Evolutionary conservation across 2,113 vertebrate species (phyloP), one percentile per base, ranked within the genome.

Genomic region (Tapirus terrestris): DNA sequence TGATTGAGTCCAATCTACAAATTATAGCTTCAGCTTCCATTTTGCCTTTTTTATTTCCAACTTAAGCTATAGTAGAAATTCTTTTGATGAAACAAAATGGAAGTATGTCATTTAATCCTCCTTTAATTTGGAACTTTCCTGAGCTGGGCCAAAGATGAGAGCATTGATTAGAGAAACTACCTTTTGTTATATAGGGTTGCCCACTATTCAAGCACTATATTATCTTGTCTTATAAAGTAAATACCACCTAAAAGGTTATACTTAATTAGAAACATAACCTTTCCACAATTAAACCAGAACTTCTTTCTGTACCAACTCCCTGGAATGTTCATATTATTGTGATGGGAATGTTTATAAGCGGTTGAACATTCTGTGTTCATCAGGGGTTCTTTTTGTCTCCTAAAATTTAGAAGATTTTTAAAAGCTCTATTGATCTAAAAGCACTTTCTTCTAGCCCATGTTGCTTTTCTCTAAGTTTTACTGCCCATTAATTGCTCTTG

Each of bases 391-490:
- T 92, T 93, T 89, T 95, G 13, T 95, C 21, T 27, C 63, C 33
- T 81, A 81, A 96, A 88, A 93, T 89, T 88, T 87, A 77, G 72
- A 93, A 60, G 68, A 85, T 70, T 65, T 65, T 82, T 89, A 89
- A 93, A 89, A 96, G 76, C 56, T 67, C 4, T 91, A 96, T 96
- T 96, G 97, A 96, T 97, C 81, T 91, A 91, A 98, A 87, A 97
- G 70, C 56, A 91, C 93, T 95, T 97, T 95, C 88, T 96, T 88
- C 68, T 51, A 84, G 65, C 65, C 48, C 43, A 56, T 77, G 72
- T 93, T 96, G 77, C 86, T 92, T 96, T 89, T 94, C 51, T 90
- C 17, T 93, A 79, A 97, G 65, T 31, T 58, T 91, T 85, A 73
- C 29, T 89, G 60, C 48, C 75, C 68, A 81, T 87, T 98, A 97